Evolutionary conservation across 1,140 invertebrate genomes (phyloP).

Genomic region (Drosophila busckii): DNA sequence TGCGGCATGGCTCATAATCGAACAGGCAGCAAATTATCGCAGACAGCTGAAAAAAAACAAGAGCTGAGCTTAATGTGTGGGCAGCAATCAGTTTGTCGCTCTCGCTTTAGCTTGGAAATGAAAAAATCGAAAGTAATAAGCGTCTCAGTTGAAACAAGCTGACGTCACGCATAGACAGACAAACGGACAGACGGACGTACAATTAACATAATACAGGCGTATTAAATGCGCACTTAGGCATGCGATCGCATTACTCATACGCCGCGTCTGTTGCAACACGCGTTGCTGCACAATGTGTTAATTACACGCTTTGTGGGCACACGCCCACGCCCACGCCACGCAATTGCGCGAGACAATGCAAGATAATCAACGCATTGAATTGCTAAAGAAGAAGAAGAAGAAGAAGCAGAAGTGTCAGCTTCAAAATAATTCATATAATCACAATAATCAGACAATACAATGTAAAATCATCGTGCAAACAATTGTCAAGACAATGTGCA

Average conservation of each 20-base stretch:
- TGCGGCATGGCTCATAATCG: conserved; percentile 29
- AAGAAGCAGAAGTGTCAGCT: conserved; percentile 34
- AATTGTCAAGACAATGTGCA: conserved; percentile 38
- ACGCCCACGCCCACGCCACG: conserved; percentile 32
- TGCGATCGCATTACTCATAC: conserved; percentile 37
- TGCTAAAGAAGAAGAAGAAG: too few species aligned
- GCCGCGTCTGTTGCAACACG: conserved; percentile 26
- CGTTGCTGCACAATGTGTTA: conserved; percentile 34
- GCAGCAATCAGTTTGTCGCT: conserved; percentile 11
- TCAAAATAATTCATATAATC: too few species aligned
- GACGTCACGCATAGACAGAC: too few species aligned
- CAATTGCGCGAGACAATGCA: conserved; percentile 11
- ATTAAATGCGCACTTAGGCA: conserved; percentile 59
- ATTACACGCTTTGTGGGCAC: conserved; percentile 34
- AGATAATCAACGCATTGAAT: conserved; percentile 29
- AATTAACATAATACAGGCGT: conserved; percentile 26
- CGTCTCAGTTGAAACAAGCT: too few species aligned
- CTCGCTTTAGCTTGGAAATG: too few species aligned
- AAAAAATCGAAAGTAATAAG: too few species aligned
- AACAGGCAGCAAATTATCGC: conserved; percentile 13
- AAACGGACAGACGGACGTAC: too few species aligned
- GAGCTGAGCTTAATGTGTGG: conserved; percentile 21
- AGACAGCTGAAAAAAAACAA: conserved; percentile 18
- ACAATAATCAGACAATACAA: conserved; percentile 13
- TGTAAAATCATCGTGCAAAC: conserved; percentile 18